A percentile compares a stretch with the other conserved stretches of the same genome.
Evolutionary conservation across 2,888 invertebrate species (phyloP).

Genomic region (Drosophila suboccidentalis): DNA sequence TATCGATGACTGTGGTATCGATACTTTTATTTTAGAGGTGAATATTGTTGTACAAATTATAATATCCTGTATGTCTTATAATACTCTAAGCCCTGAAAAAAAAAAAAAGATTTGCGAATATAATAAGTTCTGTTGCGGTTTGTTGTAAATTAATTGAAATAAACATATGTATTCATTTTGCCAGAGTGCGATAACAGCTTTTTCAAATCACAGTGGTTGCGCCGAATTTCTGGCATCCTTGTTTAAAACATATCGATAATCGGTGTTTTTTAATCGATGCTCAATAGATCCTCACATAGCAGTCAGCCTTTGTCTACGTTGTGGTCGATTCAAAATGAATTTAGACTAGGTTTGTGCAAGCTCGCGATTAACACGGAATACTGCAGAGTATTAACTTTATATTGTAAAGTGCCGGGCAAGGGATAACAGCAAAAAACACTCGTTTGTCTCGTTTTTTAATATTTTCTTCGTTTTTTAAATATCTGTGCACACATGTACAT

Average conservation of each 20-base stretch:
- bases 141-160: background rate
- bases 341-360: constrained; percentile 18
- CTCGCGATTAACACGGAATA: constrained; percentile 8
- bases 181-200: background rate
- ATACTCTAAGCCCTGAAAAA: too few relatives aligned
- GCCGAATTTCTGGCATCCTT: constrained; percentile 27
- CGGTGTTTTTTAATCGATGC: background rate
- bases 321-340: constrained; percentile 22
- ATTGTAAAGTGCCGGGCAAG: constrained; percentile 17
- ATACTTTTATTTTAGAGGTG: background rate
- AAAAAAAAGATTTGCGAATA: fast-evolving
- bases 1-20: constrained; percentile 28
- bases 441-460: constrained; percentile 56
- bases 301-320: constrained; percentile 4
- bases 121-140: background rate
- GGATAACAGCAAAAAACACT: constrained; percentile 20
- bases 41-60: background rate
- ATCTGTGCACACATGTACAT: constrained; percentile 49
- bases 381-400: constrained; percentile 1
- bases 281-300: constrained; percentile 23
- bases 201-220: too few relatives aligned
- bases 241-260: constrained; percentile 30
- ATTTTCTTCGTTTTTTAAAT: constrained; percentile 61
- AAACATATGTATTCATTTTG: background rate
- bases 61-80: background rate